Percentiles rank a stretch among this genome's conserved stretches.
These are phyloP conservation scores for Fregetta grallaria DNA, from an alignment of 2,113 vertebrate genomes.

Conservation along the genomic window DNA sequence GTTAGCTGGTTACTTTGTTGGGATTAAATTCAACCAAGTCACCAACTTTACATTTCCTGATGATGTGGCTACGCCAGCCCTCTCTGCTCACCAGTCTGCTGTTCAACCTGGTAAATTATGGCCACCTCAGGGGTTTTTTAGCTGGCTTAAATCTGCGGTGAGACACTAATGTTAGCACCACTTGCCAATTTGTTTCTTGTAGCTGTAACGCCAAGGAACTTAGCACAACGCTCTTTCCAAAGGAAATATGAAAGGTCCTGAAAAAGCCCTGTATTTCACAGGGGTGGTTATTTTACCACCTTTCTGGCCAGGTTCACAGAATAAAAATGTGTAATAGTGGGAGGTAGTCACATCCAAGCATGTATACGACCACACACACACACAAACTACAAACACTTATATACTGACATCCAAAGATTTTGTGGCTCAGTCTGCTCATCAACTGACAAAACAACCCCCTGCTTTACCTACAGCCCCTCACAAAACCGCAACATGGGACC, in stretches of 20 bases:
- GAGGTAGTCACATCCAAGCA: background rate
- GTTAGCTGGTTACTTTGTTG: background rate
- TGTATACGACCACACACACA: background rate
- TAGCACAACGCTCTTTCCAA: background rate
- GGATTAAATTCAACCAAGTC: background rate
- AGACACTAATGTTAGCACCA: slow-evolving; percentile 54
- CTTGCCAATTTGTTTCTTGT: slow-evolving; percentile 10
- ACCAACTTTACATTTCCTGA: slow-evolving; percentile 16
- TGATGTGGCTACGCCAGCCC: slow-evolving; percentile 28
- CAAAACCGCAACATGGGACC: background rate
- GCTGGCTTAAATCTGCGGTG: slow-evolving; percentile 61
- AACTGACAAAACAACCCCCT: background rate
- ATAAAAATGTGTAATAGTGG: background rate
- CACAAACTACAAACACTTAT: background rate
- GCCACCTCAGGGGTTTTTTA: slow-evolving; percentile 41
- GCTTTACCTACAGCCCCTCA: background rate
- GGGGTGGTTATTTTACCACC: background rate
- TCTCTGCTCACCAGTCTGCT: background rate
- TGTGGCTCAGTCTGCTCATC: background rate
- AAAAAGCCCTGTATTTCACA: background rate
- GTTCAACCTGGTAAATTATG: background rate
- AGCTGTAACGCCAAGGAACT: background rate
- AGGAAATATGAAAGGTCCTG: background rate
- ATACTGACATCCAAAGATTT: background rate
- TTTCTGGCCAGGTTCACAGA: background rate